Evolutionary conservation across 1,140 invertebrate species (phyloP).

Genomic region (Zophobas atratus): DNA sequence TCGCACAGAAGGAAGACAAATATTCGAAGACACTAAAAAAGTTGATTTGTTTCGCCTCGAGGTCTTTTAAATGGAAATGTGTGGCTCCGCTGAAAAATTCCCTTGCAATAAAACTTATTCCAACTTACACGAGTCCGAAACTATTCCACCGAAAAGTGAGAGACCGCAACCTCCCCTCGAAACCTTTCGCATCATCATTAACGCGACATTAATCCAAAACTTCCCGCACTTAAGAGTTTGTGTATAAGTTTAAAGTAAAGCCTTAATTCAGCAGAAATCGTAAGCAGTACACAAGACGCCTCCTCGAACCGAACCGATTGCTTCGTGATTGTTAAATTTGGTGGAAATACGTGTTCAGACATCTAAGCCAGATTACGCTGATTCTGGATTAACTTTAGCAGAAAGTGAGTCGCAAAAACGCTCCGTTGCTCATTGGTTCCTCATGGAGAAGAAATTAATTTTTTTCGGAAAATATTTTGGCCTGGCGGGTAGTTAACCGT

Average conservation of each 20-base stretch:
- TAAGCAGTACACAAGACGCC: constrained; percentile 2
- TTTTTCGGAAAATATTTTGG: background rate
- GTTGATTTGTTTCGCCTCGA: constrained; percentile 19
- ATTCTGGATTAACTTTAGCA: constrained; percentile 26
- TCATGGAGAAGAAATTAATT: constrained; percentile 3
- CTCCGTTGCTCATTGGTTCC: background rate
- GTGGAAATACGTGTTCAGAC: constrained; percentile 40
- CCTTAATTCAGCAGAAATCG: constrained; percentile 18
- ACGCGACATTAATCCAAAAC: constrained; percentile 19
- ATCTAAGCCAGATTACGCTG: constrained; percentile 39
- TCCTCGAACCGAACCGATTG: constrained; percentile 36
- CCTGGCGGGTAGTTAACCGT: background rate
- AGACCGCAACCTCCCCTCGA: too few species aligned
- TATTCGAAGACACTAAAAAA: constrained; percentile 1
- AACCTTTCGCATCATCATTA: too few species aligned
- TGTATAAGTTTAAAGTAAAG: constrained; percentile 32
- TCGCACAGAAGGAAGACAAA: background rate
- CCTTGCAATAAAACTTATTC: constrained; percentile 19
- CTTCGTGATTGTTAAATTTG: constrained; percentile 46
- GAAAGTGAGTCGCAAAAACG: constrained; percentile 14
- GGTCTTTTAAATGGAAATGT: constrained; percentile 35
- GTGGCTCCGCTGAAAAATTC: constrained; percentile 11
- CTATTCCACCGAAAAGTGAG: too few species aligned
- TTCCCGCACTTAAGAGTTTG: constrained; percentile 28
- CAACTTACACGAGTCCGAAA: background rate